Evolutionary conservation across 92 coral and sea anemone species (phyloP).

Genomic region (Montipora capitata): DNA sequence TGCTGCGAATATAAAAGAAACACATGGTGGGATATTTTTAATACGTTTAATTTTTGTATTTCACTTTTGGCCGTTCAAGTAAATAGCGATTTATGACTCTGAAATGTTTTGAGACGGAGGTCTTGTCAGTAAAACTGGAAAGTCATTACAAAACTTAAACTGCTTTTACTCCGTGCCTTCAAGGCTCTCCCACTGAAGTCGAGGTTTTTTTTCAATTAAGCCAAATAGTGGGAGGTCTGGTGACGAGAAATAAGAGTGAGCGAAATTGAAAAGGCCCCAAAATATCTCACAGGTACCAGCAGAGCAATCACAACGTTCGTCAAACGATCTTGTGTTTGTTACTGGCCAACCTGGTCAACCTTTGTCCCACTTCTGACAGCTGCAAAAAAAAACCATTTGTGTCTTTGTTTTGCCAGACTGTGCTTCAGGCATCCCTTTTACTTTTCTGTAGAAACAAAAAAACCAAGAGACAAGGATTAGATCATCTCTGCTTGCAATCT

Average conservation of each 20-base stretch:
- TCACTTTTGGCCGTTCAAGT: too few relatives aligned
- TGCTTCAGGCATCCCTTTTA: too few relatives aligned
- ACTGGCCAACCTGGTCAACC: constrained; percentile 42
- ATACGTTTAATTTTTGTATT: too few relatives aligned
- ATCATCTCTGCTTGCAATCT: constrained; percentile 47
- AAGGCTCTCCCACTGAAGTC: too few relatives aligned
- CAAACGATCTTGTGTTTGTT: constrained; percentile 41
- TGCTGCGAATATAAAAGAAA: too few relatives aligned
- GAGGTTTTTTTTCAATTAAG: too few relatives aligned
- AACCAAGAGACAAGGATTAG: constrained; percentile 19
- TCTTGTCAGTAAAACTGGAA: too few relatives aligned
- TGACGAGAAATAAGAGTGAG: constrained; percentile 3
- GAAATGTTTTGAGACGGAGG: too few relatives aligned
- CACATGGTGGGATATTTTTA: too few relatives aligned
- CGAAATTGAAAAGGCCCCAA: constrained; percentile 21
- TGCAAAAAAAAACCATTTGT: not conserved
- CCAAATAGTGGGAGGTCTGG: not conserved
- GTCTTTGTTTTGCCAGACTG: not conserved
- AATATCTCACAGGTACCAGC: constrained; percentile 47
- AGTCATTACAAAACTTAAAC: too few relatives aligned
- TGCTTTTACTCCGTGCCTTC: too few relatives aligned
- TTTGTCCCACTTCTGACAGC: constrained; percentile 35
- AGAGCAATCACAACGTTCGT: constrained; percentile 20
- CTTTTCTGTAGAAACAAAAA: not conserved
- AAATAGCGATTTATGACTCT: too few relatives aligned